Percentiles rank a stretch among this genome's conserved stretches.
These are phyloP conservation scores for Epinephelus cyanopodus DNA, from an alignment of 2,113 vertebrate genomes.

Conservation along the genomic window DNA sequence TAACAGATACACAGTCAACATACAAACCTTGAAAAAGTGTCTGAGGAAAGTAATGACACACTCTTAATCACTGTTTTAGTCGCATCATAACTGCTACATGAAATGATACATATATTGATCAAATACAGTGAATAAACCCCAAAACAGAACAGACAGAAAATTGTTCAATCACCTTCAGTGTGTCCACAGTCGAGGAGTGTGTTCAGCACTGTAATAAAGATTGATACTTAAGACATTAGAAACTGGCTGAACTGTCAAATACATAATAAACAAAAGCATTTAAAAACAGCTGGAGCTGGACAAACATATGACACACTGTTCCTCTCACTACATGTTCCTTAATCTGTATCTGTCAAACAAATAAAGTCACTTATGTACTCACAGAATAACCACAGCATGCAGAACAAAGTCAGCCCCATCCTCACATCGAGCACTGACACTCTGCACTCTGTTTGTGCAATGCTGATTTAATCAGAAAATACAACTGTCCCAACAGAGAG, in stretches of 20 bases:
- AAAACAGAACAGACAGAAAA: neutral
- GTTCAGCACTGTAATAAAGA: constrained; percentile 17
- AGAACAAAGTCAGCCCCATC: neutral
- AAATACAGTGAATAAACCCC: neutral
- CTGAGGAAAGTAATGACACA: neutral
- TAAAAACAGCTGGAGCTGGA: too few relatives aligned
- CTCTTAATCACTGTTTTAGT: neutral
- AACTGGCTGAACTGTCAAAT: neutral
- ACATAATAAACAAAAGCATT: neutral
- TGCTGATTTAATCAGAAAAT: too few relatives aligned
- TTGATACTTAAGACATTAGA: neutral
- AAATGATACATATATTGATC: too few relatives aligned
- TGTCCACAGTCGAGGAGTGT: neutral
- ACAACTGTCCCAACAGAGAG: too few relatives aligned
- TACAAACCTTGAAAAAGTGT: neutral
- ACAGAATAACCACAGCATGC: neutral
- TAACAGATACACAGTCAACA: neutral
- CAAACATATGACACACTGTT: neutral
- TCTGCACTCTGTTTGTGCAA: too few relatives aligned
- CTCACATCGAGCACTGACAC: neutral
- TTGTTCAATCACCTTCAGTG: neutral
- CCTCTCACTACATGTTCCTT: neutral
- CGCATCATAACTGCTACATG: too few relatives aligned
- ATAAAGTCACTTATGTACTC: constrained; percentile 5
- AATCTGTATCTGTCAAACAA: neutral